Evolutionary conservation across 2,797 vertebrate genomes (phyloP).

Genomic region (Neopelma chrysocephalum): DNA sequence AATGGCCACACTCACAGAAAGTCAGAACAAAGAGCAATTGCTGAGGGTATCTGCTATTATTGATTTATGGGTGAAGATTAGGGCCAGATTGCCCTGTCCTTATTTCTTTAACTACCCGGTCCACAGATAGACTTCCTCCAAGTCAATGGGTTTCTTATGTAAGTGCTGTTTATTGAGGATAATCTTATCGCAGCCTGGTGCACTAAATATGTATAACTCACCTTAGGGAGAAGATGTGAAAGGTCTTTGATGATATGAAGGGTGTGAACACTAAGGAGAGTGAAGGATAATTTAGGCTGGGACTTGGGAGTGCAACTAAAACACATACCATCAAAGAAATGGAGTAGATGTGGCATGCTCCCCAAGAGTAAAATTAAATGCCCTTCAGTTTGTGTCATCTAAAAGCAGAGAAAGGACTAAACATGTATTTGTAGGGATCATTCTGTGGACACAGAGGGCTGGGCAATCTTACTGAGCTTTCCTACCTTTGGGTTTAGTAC

Average conservation of each 20-base stretch:
- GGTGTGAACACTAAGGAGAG: conserved; percentile 63
- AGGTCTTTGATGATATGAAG: conserved; percentile 55
- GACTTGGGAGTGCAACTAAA: conserved; percentile 46
- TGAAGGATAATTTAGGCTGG: conserved; percentile 61
- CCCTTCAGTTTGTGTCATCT: background rate
- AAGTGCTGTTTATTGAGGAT: conserved; percentile 31
- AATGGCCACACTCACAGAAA: background rate
- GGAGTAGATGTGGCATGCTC: background rate
- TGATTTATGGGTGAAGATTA: conserved; percentile 52
- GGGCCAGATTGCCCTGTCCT: conserved; percentile 33
- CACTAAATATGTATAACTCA: conserved; percentile 49
- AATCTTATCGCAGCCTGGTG: conserved; percentile 36
- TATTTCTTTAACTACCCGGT: conserved; percentile 32
- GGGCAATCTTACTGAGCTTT: background rate
- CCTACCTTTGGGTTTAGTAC: background rate
- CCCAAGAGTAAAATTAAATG: background rate
- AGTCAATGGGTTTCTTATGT: conserved; percentile 30
- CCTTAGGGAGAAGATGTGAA: conserved; percentile 56
- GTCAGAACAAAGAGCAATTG: conserved; percentile 33
- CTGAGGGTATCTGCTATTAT: conserved; percentile 9
- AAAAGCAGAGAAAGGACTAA: background rate
- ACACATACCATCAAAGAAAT: conserved; percentile 9
- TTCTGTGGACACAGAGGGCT: background rate
- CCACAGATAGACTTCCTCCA: conserved; percentile 36
- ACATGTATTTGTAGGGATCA: background rate